phyloP scores from a whole-genome alignment of 2,797 vertebrate species.

The Pampus argenteus region DNA sequence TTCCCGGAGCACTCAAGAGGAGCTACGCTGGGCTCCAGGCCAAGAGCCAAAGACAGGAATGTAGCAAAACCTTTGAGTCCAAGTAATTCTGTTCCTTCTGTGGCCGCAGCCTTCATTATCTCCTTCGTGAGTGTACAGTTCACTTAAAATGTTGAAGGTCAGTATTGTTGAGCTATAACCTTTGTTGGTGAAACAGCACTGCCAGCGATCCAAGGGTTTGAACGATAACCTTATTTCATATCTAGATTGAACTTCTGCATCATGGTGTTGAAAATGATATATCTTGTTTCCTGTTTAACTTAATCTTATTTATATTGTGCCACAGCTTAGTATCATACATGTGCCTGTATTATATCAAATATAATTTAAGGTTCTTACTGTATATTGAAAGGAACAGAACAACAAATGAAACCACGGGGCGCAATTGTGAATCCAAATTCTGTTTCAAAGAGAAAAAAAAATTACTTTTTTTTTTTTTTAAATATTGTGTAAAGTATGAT shows the following conservation, averaged over 20 bases:
- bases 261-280: no score
- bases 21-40: constrained; percentile 54
- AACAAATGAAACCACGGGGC: neutral
- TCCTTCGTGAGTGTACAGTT: constrained; percentile 43
- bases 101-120: constrained; percentile 54
- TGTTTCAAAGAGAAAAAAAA: no score
- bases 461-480: no score
- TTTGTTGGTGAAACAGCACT: constrained; percentile 25
- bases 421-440: neutral
- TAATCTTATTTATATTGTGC: neutral
- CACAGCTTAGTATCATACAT: neutral
- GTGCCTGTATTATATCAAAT: neutral
- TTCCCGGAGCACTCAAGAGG: constrained; percentile 60
- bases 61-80: constrained; percentile 67
- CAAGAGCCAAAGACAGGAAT: constrained; percentile 49
- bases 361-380: neutral
- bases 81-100: constrained; percentile 50
- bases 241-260: no score
- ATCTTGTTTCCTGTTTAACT: neutral
- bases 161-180: constrained; percentile 14
- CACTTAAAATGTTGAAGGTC: constrained; percentile 40
- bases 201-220: neutral
- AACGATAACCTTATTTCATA: neutral
- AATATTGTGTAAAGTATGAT: neutral
- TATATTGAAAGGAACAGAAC: constrained; percentile 4